Evolutionary conservation across 1,140 invertebrate species (phyloP), one percentile per base, ranked within the genome.

Genomic region (Periplaneta americana): DNA sequence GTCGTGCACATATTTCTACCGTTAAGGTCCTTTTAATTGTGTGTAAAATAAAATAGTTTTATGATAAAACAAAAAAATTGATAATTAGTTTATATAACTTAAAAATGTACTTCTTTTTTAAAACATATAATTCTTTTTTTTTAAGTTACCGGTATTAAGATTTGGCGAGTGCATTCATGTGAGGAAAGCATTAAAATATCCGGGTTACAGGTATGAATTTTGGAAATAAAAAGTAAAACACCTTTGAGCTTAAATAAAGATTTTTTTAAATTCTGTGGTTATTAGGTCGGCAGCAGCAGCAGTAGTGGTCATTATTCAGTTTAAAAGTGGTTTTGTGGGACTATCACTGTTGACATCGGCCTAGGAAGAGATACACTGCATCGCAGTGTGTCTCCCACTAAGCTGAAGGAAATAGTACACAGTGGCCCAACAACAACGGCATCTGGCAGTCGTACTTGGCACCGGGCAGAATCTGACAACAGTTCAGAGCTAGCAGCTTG

Each of bases 371-470:
- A 74, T 36, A 35, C 39, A 79, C 32, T 82, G 76, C 36, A 13
- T 22, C 11, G 34, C 83, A 82, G 76, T 83, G 83, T 82, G 83
- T 82, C 81, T 80, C n/a, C 81, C 78, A 34, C 57, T 32, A 83
- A 81, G 35, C 28, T 18, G 74, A 28, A 22, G 28, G 81, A 82
- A 66, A 34, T 48, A 22, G 37, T 28, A 83, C 80, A 83, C 78
- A 74, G 81, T 80, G 83, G 79, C 79, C 81, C 66, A 82, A 83
- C 81, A 83, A 83, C 83, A 83, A 83, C 83, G 83, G 83, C 83
- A 83, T 83, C 83, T 83, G 81, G 82, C 66, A 39, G 74, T 83
- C 78, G 83, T 83, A 83, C 83, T 77, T 83, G 81, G 28, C 83
- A 83, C 83, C 83, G 83, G 83, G 83, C 83, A 83, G 79, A 66